Base-by-base conservation (phyloP, 2,888 invertebrate genomes). In the Altica lythri region DNA sequence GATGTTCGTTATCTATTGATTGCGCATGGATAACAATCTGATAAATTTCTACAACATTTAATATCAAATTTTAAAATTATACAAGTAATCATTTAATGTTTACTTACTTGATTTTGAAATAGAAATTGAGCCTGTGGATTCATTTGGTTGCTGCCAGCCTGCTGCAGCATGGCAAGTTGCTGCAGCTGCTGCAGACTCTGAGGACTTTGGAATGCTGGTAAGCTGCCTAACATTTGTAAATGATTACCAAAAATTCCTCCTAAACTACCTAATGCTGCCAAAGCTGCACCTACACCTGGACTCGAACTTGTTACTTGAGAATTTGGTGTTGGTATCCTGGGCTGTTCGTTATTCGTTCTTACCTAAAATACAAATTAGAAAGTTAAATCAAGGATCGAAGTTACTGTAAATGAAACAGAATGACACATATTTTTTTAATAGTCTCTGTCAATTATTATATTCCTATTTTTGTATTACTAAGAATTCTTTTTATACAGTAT, bases 91-190 rank as follows among this genome's bases (percentile, higher is more conserved):
- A 29, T 29, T 10, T 10, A 64, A 37, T 2, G 2, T 17, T 22
- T 25, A 12, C 72, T 69, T 71, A 86, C 86, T 82, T 86, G 89
- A 75, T 89, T 89, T 73, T 89, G 89, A 48, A 90, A 76, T 73
- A 89, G 84, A 71, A 89, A 87, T 72, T 89, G 89, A 14, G 87
- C 82, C 65, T 84, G 84, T 3, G 86, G 79, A 57, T 73, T 75
- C 43, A 74, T 67, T 53, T 73, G 72, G 53, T 73, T 73, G 9
- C 68, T 67, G 47, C 62, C 61, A 5, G 67, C 65, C 70, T 75
- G 66, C 62, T 72, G 48, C 78, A 77, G 47, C 83, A 84, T 62
- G 81, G 84, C 67, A 8, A 85, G 80, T 78, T 86, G 80, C 49
- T 85, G 82, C 65, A 86, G 79, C 66, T 86, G 86, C 66, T 86